Conservation (phyloP, 2,888 invertebrate species). For the Tyria jacobaeae region DNA sequence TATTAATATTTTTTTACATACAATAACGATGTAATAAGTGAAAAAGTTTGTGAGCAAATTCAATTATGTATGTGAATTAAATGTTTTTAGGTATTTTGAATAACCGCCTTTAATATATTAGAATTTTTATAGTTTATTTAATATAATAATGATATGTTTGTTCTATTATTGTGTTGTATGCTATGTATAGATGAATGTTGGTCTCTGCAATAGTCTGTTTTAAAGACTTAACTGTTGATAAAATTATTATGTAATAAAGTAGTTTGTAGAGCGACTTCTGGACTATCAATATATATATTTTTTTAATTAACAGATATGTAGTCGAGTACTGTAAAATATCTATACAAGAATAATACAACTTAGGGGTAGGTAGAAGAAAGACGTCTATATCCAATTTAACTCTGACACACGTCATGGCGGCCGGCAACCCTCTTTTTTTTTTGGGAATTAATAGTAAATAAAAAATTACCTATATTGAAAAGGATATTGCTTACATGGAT, state of each 20-base stretch:
- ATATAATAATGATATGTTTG: constrained; percentile 25
- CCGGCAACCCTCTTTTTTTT: too few relatives aligned
- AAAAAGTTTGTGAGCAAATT: constrained; percentile 37
- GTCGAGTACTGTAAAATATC: too few relatives aligned
- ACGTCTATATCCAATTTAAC: too few relatives aligned
- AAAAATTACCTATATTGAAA: too few relatives aligned
- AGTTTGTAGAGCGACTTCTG: neutral
- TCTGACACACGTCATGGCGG: too few relatives aligned
- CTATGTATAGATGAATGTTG: neutral
- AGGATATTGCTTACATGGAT: too few relatives aligned
- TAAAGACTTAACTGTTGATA: constrained; percentile 4
- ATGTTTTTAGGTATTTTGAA: constrained; percentile 49
- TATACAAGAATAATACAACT: too few relatives aligned
- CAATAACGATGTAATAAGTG: constrained; percentile 29
- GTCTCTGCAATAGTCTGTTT: constrained; percentile 6
- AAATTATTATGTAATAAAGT: neutral
- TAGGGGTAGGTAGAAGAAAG: too few relatives aligned
- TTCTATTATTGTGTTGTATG: neutral
- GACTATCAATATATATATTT: neutral
- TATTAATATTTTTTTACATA: constrained; percentile 37
- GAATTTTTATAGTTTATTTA: constrained; percentile 45
- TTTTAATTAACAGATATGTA: neutral
- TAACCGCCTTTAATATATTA: constrained; percentile 55
- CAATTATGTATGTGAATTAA: constrained; percentile 44
- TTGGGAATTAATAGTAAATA: too few relatives aligned